phyloP scores from a whole-genome alignment of 2,113 vertebrate species.

The Calyptomena viridis region DNA sequence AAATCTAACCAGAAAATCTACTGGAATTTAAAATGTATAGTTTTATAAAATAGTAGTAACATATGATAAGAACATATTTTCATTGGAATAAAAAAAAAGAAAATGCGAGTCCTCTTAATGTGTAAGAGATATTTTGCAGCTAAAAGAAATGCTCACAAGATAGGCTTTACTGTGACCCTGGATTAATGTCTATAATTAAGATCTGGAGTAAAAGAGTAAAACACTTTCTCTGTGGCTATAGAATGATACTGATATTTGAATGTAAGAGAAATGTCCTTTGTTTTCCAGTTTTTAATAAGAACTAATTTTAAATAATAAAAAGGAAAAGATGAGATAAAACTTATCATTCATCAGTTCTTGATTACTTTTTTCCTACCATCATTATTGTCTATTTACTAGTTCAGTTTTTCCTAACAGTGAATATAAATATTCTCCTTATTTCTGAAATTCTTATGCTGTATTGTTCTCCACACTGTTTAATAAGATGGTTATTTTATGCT shows the following conservation, averaged over 20 bases:
- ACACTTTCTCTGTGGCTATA: not conserved
- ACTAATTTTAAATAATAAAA: not conserved
- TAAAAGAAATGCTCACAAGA: not conserved
- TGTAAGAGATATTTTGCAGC: not conserved
- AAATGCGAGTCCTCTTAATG: not conserved
- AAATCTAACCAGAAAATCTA: not conserved
- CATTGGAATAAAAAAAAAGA: rapidly evolving
- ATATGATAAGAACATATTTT: not conserved
- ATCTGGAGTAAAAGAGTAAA: not conserved
- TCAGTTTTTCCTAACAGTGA: not conserved
- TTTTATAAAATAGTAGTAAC: not conserved
- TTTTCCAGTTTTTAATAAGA: not conserved
- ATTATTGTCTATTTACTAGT: not conserved
- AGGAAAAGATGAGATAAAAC: not conserved
- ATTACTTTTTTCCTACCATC: rapidly evolving
- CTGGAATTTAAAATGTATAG: rapidly evolving
- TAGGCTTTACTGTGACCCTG: not conserved
- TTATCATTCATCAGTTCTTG: not conserved
- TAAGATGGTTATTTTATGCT: not conserved
- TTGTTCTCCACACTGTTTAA: not conserved
- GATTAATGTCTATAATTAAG: not conserved
- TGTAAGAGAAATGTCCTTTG: not conserved
- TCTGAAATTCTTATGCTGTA: not conserved
- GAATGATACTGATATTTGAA: not conserved
- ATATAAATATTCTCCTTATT: not conserved